Evolutionary conservation across 2,113 vertebrate species (phyloP), one percentile per base, ranked within the genome.

Genomic region (Progne subis): DNA sequence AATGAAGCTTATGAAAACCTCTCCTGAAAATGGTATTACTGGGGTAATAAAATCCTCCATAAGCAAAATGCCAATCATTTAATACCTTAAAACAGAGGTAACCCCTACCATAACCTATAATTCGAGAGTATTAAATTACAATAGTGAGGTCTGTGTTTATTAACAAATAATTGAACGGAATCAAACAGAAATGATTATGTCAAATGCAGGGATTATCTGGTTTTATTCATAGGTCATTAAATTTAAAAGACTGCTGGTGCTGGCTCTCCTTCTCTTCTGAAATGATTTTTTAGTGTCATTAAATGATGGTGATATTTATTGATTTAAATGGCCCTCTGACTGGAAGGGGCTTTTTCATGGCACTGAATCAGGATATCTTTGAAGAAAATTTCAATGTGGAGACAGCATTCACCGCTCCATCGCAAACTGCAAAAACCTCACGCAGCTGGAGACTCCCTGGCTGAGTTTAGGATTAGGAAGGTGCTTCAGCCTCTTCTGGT

Each of bases 1-100:
- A 97, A 97, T 96, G 96, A 96, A 96, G 87, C 90, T 95, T 95
- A 81, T 93, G 83, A 93, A 98, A 98, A 96, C 77, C 72, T 59
- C 71, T 93, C 88, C 75, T 94, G 93, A 71, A 92, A 70, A 84
- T 44, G 13, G 34, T 84, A 50, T 50, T 85, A 65, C 28, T 83
- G 63, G 56, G 39, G 95, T 29, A 96, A 91, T 96, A 91, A 97
- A 92, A 96, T 68, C 76, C 44, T 60, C 91, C 71, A n/a, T 86
- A 94, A 88, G 47, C 90, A 95, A 89, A 74, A 65, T 68, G 29
- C n/a, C n/a, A 78, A 56, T 90, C 84, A 92, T 90, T 82, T 95
- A 79, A 47, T 44, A 23, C 67, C 34, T 78, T 59, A 56, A 44
- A 89, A 97, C 34, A 64, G 65, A 97, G 89, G 75, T 94, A 94